These are phyloP conservation scores for Chionis minor DNA, from an alignment of 2,113 vertebrate genomes.

Conservation along the genomic window DNA sequence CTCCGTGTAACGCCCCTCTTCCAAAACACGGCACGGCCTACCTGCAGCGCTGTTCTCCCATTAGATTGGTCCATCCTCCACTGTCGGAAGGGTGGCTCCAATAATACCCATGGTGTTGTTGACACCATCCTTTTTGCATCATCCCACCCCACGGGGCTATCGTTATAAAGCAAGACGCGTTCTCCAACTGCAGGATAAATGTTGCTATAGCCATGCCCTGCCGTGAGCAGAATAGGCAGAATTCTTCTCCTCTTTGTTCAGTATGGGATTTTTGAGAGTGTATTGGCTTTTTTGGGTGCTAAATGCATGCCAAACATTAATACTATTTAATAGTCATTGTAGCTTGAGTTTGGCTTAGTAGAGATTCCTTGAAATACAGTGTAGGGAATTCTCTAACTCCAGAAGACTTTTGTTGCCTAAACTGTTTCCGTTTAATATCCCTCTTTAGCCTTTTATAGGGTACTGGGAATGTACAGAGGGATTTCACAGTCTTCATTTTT, in stretches of 20 bases:
- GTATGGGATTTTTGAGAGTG: neutral
- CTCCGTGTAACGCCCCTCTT: neutral
- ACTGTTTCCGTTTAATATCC: neutral
- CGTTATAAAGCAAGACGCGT: neutral
- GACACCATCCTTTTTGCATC: neutral
- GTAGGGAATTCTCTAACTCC: neutral
- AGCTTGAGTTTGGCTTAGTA: neutral
- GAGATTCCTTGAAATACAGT: neutral
- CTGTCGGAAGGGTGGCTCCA: neutral
- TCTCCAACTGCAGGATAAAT: neutral
- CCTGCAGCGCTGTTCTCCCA: neutral
- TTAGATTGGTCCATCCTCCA: neutral
- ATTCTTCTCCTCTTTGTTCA: neutral
- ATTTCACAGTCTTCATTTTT: neutral
- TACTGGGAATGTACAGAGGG: neutral
- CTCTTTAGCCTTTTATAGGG: neutral
- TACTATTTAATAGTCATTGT: neutral
- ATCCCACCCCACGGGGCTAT: rapidly evolving
- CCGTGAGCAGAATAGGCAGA: neutral
- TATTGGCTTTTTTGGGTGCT: neutral
- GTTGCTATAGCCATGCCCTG: rapidly evolving
- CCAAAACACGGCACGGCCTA: rapidly evolving
- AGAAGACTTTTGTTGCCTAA: neutral
- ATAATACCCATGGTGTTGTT: rapidly evolving
- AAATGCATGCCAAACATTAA: neutral